Evolutionary conservation across 2,888 invertebrate species (phyloP), one percentile per base, ranked within the genome.

Genomic region (Andrena haemorrhoa): DNA sequence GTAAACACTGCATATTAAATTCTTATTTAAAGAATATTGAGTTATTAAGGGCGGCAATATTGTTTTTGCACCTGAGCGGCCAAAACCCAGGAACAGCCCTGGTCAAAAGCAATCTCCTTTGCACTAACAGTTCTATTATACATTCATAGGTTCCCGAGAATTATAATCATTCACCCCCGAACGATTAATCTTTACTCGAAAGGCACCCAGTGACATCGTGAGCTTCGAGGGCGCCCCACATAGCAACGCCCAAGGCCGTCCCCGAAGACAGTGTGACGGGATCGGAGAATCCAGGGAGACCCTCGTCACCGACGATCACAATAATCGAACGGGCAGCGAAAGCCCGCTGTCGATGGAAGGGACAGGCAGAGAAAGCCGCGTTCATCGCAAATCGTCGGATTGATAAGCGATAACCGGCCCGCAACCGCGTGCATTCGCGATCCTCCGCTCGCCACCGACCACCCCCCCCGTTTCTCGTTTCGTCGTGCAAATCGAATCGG

Each of bases 381-480:
- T 72, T 66, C 61, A 69, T 75, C 68, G 73, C 74, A 76, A 78
- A 85, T 83, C 71, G 68, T 49, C 58, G 72, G 41, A 73, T 58
- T 82, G 77, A 85, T 84, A 82, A 63, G 65, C 69, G 79, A 77
- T 82, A 79, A 84, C 72, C 72, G 70, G 68, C 53, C 53, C 31
- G 60, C 49, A 33, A 70, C 53, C 53, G 29, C 61, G 63, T 60
- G 60, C 58, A 68, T 66, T 64, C 60, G 33, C 53, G 53, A 41
- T n/a, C 41, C 33, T 47, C 51, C 20, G 23, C 26, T 20, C 20
- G 12, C 41, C 29, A 4, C 29, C 64, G 49, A 1, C 41, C 12
- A 10, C 16, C 41, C 4, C 12, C 12, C 41, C 26, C 81, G 76
- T 65, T 63, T 78, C 56, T 56, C 74, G 75, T 60, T 68, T 80